phyloP scores from a whole-genome alignment of 1,140 invertebrate genomes.

The Alviniconcha marisindica region DNA sequence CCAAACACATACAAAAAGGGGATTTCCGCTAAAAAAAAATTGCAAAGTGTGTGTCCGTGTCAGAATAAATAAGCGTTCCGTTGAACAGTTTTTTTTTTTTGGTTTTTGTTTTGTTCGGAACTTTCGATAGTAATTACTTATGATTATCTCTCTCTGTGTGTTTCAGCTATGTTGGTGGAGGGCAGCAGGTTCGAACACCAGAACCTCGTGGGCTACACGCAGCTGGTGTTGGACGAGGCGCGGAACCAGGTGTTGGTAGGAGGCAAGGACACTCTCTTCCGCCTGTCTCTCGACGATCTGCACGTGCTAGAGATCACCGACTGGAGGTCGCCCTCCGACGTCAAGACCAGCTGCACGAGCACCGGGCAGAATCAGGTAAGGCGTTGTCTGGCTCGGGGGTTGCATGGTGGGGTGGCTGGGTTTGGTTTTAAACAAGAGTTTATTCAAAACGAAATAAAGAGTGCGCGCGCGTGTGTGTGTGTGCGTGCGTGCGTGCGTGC shows the following conservation, averaged over 20 bases:
- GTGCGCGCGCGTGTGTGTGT: background rate
- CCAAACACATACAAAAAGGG: background rate
- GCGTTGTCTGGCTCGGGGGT: background rate
- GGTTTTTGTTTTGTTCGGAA: background rate
- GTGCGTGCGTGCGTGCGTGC: constrained; percentile 4
- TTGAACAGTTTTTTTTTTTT: background rate
- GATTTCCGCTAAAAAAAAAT: background rate
- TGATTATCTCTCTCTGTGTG: background rate
- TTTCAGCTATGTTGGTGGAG: constrained; percentile 43
- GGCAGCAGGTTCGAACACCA: constrained; percentile 51
- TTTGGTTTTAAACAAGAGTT: too few species aligned
- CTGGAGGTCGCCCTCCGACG: constrained; percentile 81
- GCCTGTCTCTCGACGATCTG: constrained; percentile 85
- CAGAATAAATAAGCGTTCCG: background rate
- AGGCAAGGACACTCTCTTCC: constrained; percentile 85
- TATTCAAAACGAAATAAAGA: too few species aligned
- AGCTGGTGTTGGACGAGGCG: constrained; percentile 57
- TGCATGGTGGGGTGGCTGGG: too few species aligned
- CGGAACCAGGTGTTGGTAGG: constrained; percentile 60
- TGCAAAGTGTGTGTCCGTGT: too few species aligned
- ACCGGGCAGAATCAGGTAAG: background rate
- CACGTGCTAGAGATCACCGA: constrained; percentile 83
- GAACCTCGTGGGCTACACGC: constrained; percentile 54
- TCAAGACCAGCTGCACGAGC: background rate
- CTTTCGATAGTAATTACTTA: background rate